Conservation (phyloP, 2,113 vertebrate species). For the Gadus macrocephalus region DNA sequence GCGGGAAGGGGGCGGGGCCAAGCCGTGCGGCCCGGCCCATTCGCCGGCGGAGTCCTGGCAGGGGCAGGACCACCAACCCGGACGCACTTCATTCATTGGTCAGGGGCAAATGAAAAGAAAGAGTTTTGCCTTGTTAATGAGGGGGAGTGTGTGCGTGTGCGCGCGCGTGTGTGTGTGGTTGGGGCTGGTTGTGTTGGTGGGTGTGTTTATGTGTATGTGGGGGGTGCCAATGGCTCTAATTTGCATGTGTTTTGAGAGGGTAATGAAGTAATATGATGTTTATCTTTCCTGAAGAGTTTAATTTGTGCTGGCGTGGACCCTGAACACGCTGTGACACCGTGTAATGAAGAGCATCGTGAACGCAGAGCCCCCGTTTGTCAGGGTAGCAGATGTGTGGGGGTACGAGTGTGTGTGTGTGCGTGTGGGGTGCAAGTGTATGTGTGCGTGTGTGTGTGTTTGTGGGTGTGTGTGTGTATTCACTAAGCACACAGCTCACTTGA, state of each 20-base stretch:
- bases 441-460: slow-evolving; percentile 29
- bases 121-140: slow-evolving; percentile 13
- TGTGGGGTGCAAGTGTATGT: slow-evolving; percentile 10
- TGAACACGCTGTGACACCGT: slow-evolving; percentile 72
- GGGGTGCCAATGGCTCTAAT: slow-evolving; percentile 88
- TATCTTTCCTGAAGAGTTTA: slow-evolving; percentile 96
- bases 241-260: slow-evolving; percentile 97
- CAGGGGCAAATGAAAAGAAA: slow-evolving; percentile 61
- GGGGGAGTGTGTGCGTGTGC: slow-evolving; percentile 50
- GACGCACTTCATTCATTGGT: slow-evolving; percentile 88
- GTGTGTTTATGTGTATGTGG: slow-evolving; percentile 24
- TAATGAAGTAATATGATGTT: slow-evolving; percentile 99
- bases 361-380: slow-evolving; percentile 55
- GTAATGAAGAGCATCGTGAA: slow-evolving; percentile 78
- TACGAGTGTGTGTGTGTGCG: slow-evolving; percentile 34
- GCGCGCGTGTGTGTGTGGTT: slow-evolving; percentile 29
- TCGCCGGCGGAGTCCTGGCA: slow-evolving; percentile 82
- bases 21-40: slow-evolving; percentile 74
- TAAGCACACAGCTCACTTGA: not conserved
- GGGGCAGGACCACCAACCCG: slow-evolving; percentile 79
- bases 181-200: slow-evolving; percentile 41
- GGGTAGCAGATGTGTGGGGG: slow-evolving; percentile 60
- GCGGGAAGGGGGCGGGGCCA: slow-evolving; percentile 79
- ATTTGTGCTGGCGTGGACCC: slow-evolving; percentile 85
- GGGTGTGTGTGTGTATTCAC: slow-evolving; percentile 12